A percentile compares a stretch with the other conserved stretches of the same genome.
Evolutionary conservation across 2,113 vertebrate species (phyloP).

Genomic region (Lethenteron camtschaticum): DNA sequence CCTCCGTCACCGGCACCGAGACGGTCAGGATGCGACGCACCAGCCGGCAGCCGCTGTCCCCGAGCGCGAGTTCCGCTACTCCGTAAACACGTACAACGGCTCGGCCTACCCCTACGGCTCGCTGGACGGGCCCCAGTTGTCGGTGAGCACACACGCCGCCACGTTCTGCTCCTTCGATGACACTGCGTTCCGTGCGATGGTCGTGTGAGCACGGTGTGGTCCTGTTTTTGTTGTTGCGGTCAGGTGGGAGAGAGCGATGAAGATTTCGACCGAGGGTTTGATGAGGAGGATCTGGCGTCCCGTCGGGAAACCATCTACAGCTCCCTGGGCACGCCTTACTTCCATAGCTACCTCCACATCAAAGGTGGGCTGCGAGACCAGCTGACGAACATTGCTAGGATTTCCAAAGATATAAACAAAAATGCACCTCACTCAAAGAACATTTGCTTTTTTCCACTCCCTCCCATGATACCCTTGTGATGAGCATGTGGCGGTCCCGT

Average conservation of each 20-base stretch:
- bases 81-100: not conserved
- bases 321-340: conserved; percentile 53
- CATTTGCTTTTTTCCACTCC: conserved; percentile 3
- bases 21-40: not conserved
- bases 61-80: not conserved
- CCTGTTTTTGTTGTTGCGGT: not conserved
- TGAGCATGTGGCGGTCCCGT: not conserved
- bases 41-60: not conserved
- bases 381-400: too few species aligned
- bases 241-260: conserved; percentile 66
- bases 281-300: conserved; percentile 61
- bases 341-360: conserved; percentile 77
- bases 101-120: too few species aligned
- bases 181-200: too few species aligned
- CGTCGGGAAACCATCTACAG: conserved; percentile 38
- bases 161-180: too few species aligned
- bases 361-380: conserved; percentile 29
- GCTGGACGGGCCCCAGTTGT: too few species aligned
- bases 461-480: not conserved
- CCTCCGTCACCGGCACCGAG: not conserved
- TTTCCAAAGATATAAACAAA: not conserved
- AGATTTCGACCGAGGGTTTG: conserved; percentile 50
- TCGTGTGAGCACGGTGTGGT: too few species aligned
- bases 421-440: not conserved
- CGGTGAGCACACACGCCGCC: too few species aligned